Percentiles rank a stretch among this genome's conserved stretches.
phyloP scores from a whole-genome alignment of 2,113 vertebrate species.

The Chionodraco myersi region DNA sequence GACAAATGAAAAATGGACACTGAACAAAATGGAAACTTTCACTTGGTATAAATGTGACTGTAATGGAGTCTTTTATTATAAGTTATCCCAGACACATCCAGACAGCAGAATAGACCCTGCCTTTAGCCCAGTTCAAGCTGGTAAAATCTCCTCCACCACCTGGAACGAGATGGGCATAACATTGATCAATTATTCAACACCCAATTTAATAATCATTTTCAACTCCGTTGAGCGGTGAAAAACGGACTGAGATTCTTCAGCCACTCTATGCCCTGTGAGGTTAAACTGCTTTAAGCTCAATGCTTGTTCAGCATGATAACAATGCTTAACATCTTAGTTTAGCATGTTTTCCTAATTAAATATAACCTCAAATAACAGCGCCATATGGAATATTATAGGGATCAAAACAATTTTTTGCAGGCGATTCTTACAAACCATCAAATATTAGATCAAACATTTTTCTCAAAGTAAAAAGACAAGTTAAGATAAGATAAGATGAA shows the following conservation, averaged over 20 bases:
- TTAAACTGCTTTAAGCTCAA: neutral
- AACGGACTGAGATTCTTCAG: neutral
- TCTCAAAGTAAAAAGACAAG: too few relatives aligned
- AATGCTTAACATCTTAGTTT: neutral
- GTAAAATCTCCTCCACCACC: neutral
- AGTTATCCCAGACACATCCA: neutral
- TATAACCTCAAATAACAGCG: neutral
- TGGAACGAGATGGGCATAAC: slow-evolving; percentile 23
- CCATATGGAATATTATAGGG: neutral
- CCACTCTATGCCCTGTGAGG: neutral
- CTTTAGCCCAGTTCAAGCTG: slow-evolving; percentile 6
- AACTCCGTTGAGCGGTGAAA: neutral
- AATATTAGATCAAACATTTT: too few relatives aligned
- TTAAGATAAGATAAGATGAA: too few relatives aligned
- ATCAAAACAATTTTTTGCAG: too few relatives aligned
- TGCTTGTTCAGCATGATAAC: neutral
- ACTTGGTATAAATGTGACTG: neutral
- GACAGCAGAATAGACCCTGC: neutral
- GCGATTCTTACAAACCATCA: too few relatives aligned
- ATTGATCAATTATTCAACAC: slow-evolving; percentile 35
- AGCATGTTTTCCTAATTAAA: neutral
- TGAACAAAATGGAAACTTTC: neutral
- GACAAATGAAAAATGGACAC: neutral
- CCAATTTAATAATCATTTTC: slow-evolving; percentile 15
- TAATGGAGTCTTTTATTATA: neutral